These are phyloP conservation scores for Nothocercus julius DNA, from an alignment of 2,113 vertebrate species.

Conservation along the genomic window DNA sequence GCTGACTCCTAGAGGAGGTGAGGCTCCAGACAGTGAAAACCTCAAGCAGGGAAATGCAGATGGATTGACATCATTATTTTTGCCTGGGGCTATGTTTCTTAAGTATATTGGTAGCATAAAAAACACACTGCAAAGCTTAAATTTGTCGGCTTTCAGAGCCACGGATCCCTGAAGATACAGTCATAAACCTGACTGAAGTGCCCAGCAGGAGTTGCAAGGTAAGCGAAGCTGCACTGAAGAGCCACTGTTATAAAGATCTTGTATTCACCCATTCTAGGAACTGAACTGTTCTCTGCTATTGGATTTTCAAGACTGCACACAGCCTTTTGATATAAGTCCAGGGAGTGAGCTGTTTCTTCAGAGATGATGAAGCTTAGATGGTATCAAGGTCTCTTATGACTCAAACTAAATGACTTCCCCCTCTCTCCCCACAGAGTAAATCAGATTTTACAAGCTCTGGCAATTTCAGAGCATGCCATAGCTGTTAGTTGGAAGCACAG, in stretches of 20 bases:
- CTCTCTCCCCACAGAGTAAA: neutral
- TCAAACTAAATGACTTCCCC: conserved; percentile 30
- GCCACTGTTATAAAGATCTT: neutral
- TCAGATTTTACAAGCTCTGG: conserved; percentile 18
- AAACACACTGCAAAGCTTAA: neutral
- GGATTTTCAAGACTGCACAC: neutral
- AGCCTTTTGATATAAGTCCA: conserved; percentile 14
- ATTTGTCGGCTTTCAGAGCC: neutral
- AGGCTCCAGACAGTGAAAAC: neutral
- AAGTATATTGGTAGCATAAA: neutral
- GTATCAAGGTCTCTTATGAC: conserved; percentile 27
- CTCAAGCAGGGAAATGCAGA: neutral
- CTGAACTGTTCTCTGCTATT: conserved; percentile 31
- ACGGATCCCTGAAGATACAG: neutral
- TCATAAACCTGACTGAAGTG: neutral
- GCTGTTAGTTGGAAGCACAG: neutral
- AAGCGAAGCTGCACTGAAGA: neutral
- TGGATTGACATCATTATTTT: neutral
- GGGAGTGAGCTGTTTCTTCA: conserved; percentile 27
- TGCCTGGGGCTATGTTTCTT: neutral
- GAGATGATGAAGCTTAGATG: conserved; percentile 48
- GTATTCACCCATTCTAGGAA: neutral
- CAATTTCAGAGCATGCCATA: fast-evolving
- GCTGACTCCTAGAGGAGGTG: neutral
- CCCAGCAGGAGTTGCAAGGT: neutral